A percentile compares a stretch with the other conserved stretches of the same genome.
These are phyloP conservation scores for Helleia helle DNA, from an alignment of 2,888 invertebrate genomes.

Conservation along the genomic window DNA sequence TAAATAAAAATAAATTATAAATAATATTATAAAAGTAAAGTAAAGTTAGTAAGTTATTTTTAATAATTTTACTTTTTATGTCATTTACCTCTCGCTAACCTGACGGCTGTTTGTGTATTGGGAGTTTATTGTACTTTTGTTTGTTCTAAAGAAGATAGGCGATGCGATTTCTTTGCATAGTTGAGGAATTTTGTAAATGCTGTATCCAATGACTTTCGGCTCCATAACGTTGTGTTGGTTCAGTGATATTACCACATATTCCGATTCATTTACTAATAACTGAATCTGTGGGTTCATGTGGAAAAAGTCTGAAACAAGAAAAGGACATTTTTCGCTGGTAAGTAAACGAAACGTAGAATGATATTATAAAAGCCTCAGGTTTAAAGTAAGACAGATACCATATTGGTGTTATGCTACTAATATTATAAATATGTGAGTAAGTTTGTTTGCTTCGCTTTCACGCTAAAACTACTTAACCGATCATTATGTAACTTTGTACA, in stretches of 20 bases:
- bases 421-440: no score
- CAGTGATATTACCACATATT: constrained; percentile 82
- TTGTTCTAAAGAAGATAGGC: constrained; percentile 87
- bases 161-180: constrained; percentile 83
- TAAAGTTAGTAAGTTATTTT: no score
- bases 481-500: no score
- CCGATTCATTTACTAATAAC: constrained; percentile 79
- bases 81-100: constrained; percentile 76
- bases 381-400: no score
- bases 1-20: no score
- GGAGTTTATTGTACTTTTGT: constrained; percentile 90
- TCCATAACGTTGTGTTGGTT: constrained; percentile 94
- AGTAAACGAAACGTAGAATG: neutral
- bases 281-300: constrained; percentile 95
- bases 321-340: neutral
- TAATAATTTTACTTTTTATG: neutral
- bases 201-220: constrained; percentile 94
- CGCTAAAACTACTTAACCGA: no score
- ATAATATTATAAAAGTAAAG: no score
- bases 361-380: no score
- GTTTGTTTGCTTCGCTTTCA: no score
- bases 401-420: no score
- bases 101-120: constrained; percentile 94
- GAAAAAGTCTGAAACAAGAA: constrained; percentile 79
- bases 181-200: constrained; percentile 84